phyloP scores from a whole-genome alignment of 2,797 vertebrate species.

The Cephalopachus bancanus region DNA sequence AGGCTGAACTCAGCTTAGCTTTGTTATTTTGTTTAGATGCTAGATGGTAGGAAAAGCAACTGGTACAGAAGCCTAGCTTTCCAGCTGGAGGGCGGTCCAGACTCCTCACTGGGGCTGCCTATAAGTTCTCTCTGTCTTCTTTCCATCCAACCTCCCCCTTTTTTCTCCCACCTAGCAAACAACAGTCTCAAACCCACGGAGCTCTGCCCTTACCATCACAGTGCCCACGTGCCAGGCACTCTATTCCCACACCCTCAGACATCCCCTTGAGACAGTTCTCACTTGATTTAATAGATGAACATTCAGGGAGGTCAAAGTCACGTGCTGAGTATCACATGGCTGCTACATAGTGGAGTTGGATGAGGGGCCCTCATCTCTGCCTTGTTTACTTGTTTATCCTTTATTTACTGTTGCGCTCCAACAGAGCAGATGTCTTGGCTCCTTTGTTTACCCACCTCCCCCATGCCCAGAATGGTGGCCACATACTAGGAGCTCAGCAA shows the following conservation, averaged over 20 bases:
- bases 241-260: not conserved
- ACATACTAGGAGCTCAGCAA: not conserved
- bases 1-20: not conserved
- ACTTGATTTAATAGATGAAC: accelerated
- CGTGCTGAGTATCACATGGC: accelerated
- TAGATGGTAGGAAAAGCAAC: not conserved
- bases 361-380: not conserved
- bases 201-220: accelerated
- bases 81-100: accelerated
- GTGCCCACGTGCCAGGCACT: accelerated
- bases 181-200: accelerated
- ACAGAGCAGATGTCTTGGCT: not conserved
- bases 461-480: not conserved
- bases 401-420: accelerated
- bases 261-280: accelerated
- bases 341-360: accelerated
- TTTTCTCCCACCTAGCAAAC: not conserved
- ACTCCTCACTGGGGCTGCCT: accelerated
- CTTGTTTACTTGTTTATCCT: accelerated
- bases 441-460: accelerated
- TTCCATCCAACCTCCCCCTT: not conserved
- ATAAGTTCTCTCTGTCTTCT: accelerated
- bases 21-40: not conserved
- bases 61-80: not conserved
- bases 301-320: not conserved